Base-by-base conservation (phyloP, 1,140 invertebrate species). In the Delia radicum region DNA sequence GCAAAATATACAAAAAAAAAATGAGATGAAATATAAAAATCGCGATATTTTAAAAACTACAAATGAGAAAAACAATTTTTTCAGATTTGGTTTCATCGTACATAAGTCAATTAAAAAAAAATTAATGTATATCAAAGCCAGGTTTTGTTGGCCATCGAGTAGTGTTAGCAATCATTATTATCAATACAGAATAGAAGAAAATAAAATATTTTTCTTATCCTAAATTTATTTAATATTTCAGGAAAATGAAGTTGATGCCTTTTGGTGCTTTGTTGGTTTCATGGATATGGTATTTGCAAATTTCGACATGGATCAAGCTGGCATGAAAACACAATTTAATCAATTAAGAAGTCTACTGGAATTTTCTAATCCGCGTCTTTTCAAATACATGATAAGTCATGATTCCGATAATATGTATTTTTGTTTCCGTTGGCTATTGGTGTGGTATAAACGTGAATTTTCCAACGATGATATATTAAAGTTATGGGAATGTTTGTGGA, bases 241-340 rank as follows among this genome's bases (percentile, higher is more conserved):
- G 24, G 79, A 81, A n/a, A 83, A 85, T 62, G 84, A 85, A 46
- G 84, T 96, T 5, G 96, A 99, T 87, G 93, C 96, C 0, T 99
- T 99, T 90, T 99, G 98, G 98, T 98, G 96, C 87, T 99, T 99
- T 88, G 96, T 96, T 72, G 96, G 96, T n/a, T 96, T 99, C 78
- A 99, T 99, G 96, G 92, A 99, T 74, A 92, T 92, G 89, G 92
- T 98, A 84, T 96, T 97, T 87, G 91, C 90, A n/a, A 99, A 99
- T 88, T 99, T 99, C 88, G 96, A 98, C 83, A 93, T 98, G 87
- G 96, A 98, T 88, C 97, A 99, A 87, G 91, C 94, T n/a, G 95
- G 95, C 27, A 99, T 99, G 93, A 99, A 98, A 87, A 90, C 90
- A 33, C 98, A 99, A 87, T 88, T 99, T 61, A 88, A 91, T 33